Evolutionary conservation across 53 echinoderm and acorn worm species (phyloP).

Genomic region (Paracentrotus lividus): DNA sequence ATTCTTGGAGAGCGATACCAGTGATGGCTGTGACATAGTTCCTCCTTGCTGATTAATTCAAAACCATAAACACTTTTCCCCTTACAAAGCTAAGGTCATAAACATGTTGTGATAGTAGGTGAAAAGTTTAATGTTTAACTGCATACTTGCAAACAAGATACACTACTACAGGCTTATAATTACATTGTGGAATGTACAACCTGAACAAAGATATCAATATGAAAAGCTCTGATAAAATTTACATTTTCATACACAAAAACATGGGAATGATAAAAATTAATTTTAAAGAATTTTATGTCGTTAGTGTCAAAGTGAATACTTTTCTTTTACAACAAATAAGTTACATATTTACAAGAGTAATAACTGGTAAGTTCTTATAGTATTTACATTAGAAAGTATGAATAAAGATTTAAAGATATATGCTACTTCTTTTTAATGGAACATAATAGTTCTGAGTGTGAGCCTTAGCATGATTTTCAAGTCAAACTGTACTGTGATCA

Average conservation of each 20-base stretch:
- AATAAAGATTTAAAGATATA: not conserved
- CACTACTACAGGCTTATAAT: conserved; percentile 18
- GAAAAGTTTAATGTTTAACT: conserved; percentile 50
- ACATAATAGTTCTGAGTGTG: not conserved
- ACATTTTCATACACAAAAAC: not conserved
- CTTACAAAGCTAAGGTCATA: not conserved
- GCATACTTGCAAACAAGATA: conserved; percentile 54
- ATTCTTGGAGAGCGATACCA: too few relatives aligned
- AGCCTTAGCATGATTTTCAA: not conserved
- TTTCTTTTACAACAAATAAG: conserved; percentile 47
- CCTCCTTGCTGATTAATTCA: not conserved
- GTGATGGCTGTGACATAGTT: too few relatives aligned
- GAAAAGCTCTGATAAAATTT: conserved; percentile 21
- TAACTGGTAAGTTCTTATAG: not conserved
- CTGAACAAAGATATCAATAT: conserved; percentile 37
- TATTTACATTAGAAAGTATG: conserved; percentile 11
- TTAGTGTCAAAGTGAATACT: not conserved
- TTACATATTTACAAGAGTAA: conserved; percentile 53
- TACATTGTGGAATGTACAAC: conserved; percentile 30
- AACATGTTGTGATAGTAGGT: not conserved
- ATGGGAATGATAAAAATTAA: not conserved
- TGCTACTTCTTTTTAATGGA: not conserved
- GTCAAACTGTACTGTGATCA: not conserved
- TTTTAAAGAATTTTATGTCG: not conserved
- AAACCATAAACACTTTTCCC: not conserved